phyloP scores from a whole-genome alignment of 2,888 invertebrate genomes.

The Sarcophaga rosellei region DNA sequence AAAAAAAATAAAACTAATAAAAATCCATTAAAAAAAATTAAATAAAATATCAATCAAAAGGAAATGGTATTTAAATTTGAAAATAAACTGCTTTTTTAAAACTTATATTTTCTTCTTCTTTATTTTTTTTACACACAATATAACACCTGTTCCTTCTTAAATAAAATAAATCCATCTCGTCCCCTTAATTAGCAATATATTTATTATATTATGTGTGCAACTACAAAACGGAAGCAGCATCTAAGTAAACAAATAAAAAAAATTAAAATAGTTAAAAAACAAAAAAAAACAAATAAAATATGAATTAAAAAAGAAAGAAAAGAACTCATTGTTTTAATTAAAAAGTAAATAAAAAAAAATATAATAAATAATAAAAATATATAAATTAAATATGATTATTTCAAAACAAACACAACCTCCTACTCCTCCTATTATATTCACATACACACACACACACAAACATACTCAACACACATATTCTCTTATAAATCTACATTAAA shows the following conservation, averaged over 20 bases:
- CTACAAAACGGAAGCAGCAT: conserved; percentile 35
- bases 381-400: conserved; percentile 50
- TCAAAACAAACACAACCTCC: conserved; percentile 14
- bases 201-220: conserved; percentile 54
- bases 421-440: background rate
- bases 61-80: conserved; percentile 44
- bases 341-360: conserved; percentile 49
- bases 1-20: background rate
- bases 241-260: conserved; percentile 33
- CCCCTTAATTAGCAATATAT: conserved; percentile 61
- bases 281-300: conserved; percentile 42
- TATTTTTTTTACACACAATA: background rate
- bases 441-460: conserved; percentile 30
- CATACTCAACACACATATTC: conserved; percentile 1
- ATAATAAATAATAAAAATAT: conserved; percentile 15
- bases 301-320: conserved; percentile 40
- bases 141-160: conserved; percentile 30
- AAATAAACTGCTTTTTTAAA: conserved; percentile 34
- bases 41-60: conserved; percentile 25
- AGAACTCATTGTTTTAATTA: conserved; percentile 63
- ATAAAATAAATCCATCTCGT: conserved; percentile 14
- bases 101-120: conserved; percentile 18
- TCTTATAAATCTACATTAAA: conserved; percentile 62
- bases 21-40: background rate
- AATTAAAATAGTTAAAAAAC: conserved; percentile 27